Conservation (phyloP, 1,140 invertebrate genomes). For the Sycophila sp. region DNA sequence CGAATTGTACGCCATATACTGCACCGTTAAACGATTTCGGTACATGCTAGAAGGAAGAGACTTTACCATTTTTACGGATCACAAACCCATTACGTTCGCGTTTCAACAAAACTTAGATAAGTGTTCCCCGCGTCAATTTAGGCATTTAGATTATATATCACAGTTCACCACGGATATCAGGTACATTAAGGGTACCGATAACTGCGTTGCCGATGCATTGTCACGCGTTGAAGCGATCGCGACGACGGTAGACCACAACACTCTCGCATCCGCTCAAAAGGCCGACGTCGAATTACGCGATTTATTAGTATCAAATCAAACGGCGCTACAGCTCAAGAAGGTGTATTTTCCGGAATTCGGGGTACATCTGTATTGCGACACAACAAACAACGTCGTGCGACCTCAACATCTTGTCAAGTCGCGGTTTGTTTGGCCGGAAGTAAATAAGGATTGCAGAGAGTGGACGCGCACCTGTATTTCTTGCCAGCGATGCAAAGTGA, state of each 20-base stretch:
- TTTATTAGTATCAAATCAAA: no score
- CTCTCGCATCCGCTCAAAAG: slow-evolving; percentile 30
- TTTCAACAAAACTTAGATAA: slow-evolving; percentile 50
- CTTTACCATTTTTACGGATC: slow-evolving; percentile 57
- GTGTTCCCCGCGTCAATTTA: slow-evolving; percentile 47
- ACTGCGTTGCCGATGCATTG: slow-evolving; percentile 43
- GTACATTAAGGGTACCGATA: slow-evolving; percentile 44
- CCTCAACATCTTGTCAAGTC: not conserved
- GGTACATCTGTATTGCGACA: no score
- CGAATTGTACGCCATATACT: slow-evolving; percentile 57
- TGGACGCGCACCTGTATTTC: not conserved
- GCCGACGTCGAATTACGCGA: slow-evolving; percentile 39
- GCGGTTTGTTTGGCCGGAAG: not conserved
- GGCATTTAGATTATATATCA: slow-evolving; percentile 49
- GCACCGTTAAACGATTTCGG: slow-evolving; percentile 48
- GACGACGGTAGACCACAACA: not conserved
- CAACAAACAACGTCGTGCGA: not conserved
- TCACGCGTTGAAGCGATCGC: slow-evolving; percentile 34
- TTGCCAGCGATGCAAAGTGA: not conserved
- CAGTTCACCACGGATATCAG: slow-evolving; percentile 57
- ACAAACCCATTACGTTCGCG: slow-evolving; percentile 57
- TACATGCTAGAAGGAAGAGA: slow-evolving; percentile 49
- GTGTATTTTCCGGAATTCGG: no score
- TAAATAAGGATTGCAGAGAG: not conserved
- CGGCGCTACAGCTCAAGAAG: no score